A percentile compares a stretch with the other conserved stretches of the same genome.
phyloP scores from a whole-genome alignment of 2,113 vertebrate species.

The Anthoscopus minutus region DNA sequence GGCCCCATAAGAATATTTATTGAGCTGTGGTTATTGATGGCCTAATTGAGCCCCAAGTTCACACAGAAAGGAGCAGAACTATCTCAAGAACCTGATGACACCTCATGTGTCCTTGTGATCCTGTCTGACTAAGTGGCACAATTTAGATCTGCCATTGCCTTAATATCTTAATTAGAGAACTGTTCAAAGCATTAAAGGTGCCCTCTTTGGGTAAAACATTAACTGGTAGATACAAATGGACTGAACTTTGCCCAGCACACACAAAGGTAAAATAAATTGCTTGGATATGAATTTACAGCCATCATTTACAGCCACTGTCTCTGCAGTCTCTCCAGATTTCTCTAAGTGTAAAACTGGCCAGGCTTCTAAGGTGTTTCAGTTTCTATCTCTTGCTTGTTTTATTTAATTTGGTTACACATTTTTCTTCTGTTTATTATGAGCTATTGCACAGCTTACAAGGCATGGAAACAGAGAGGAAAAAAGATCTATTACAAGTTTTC shows the following conservation, averaged over 20 bases:
- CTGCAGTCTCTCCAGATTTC: not conserved
- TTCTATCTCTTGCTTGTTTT: not conserved
- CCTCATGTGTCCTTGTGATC: not conserved
- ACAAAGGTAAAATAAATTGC: not conserved
- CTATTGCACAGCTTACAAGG: not conserved
- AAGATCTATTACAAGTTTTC: not conserved
- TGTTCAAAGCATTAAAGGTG: not conserved
- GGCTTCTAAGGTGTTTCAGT: not conserved
- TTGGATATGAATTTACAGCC: not conserved
- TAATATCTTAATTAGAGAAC: conserved; percentile 54
- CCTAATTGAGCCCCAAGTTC: not conserved
- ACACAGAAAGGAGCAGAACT: not conserved
- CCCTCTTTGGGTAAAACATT: conserved; percentile 40
- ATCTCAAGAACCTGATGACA: not conserved
- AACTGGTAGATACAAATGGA: not conserved
- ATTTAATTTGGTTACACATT: not conserved
- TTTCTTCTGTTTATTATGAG: not conserved
- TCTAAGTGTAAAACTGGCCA: not conserved
- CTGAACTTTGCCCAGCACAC: not conserved
- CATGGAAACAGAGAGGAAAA: not conserved
- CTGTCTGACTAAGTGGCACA: not conserved
- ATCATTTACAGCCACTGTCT: not conserved
- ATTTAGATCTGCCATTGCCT: conserved; percentile 4
- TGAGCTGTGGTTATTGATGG: not conserved
- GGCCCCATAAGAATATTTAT: not conserved